Evolutionary conservation across 92 coral and sea anemone species (phyloP).

Genomic region (Ricordea florida): DNA sequence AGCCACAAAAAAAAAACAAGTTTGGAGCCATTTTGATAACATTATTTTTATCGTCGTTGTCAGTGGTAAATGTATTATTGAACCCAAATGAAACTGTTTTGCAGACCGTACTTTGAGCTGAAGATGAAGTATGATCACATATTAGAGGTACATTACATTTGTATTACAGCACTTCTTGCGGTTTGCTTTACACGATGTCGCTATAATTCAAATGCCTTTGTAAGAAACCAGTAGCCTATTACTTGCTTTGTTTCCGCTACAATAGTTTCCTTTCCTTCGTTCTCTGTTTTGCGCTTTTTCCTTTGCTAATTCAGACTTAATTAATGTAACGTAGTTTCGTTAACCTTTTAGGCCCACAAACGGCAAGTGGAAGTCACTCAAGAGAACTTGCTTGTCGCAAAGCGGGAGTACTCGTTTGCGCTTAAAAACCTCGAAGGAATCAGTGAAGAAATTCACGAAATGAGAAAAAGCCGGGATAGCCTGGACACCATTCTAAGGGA

Average conservation of each 20-base stretch:
- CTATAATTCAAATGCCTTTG: too few species aligned
- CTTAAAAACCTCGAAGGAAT: slow-evolving; percentile 86
- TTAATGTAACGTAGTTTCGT: not conserved
- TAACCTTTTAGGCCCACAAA: slow-evolving; percentile 91
- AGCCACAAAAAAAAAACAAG: too few species aligned
- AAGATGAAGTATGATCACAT: slow-evolving; percentile 46
- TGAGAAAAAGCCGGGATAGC: slow-evolving; percentile 77
- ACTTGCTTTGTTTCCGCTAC: too few species aligned
- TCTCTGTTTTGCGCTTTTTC: not conserved
- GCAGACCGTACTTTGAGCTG: slow-evolving; percentile 88
- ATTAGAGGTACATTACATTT: slow-evolving; percentile 95
- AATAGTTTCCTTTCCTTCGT: not conserved
- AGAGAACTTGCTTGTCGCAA: slow-evolving; percentile 64
- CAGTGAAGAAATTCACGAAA: slow-evolving; percentile 95
- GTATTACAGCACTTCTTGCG: too few species aligned
- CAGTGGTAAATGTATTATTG: not conserved
- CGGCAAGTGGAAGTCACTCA: slow-evolving; percentile 72
- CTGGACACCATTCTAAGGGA: slow-evolving; percentile 61
- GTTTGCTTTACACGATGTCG: too few species aligned
- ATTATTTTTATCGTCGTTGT: too few species aligned
- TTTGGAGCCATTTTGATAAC: too few species aligned
- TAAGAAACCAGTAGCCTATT: too few species aligned
- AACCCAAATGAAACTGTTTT: not conserved
- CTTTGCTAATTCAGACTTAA: not conserved
- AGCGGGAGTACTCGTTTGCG: slow-evolving; percentile 79